Evolutionary conservation across 23 tunicate genomes (phyloP).

Genomic region (Oikopleura vanhoeffeni): DNA sequence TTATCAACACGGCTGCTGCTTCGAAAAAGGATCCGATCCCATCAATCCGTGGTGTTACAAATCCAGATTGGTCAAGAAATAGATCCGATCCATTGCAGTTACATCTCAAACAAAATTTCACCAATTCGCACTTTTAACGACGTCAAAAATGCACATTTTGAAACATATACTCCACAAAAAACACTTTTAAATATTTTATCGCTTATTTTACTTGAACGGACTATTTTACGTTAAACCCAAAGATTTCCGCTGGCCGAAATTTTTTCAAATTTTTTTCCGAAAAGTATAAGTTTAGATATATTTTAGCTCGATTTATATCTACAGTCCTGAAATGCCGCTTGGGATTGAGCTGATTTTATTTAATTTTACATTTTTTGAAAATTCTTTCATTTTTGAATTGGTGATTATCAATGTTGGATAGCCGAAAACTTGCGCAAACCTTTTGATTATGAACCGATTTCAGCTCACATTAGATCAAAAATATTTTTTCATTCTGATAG

Average conservation of each 20-base stretch:
- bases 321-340: background rate
- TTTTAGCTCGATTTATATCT: no score
- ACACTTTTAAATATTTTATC: background rate
- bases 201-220: background rate
- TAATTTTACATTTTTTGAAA: no score
- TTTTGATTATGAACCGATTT: background rate
- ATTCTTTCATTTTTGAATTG: no score
- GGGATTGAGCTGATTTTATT: background rate
- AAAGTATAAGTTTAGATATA: no score
- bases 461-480: background rate
- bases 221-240: background rate
- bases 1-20: background rate
- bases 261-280: no score
- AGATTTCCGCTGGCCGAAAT: background rate
- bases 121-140: background rate
- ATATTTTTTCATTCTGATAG: no score
- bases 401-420: background rate
- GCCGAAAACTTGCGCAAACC: background rate
- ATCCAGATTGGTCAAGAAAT: conserved; percentile 5
- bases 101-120: background rate
- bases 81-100: background rate
- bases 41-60: conserved; percentile 12
- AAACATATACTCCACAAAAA: background rate
- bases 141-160: background rate
- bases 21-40: background rate